Evolutionary conservation across 2,797 vertebrate genomes (phyloP), one percentile per base, ranked within the genome.

Genomic region (Phoebastria nigripes): DNA sequence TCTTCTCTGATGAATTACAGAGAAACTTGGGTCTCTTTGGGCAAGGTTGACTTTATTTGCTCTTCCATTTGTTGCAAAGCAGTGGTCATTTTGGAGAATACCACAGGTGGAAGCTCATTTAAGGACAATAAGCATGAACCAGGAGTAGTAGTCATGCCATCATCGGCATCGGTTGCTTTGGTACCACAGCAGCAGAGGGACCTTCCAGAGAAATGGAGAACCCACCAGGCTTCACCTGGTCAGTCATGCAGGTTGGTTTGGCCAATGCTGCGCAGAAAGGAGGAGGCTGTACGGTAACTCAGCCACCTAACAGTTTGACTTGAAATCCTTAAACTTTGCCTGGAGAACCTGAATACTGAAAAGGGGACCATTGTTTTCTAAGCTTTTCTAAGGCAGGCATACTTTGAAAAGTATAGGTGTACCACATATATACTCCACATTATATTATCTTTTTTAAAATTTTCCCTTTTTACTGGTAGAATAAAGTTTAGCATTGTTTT

Each of bases 191-290:
- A 42, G 21, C 25, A 56, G 31, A 69, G 3, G 12, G 15, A 66
- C 2, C 20, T 83, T 63, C 9, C 16, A 56, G 46, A 46, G 63
- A 77, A 51, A 47, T 3, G 4, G 9, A 8, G 11, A 83, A 28
- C 12, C 12, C 24, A 29, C 7, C 9, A 33, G 22, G 8, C 11
- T 78, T 74, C 10, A 9, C 5, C 18, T 37, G 37, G 37, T 37
- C 10, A 49, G 11, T 17, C 15, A 15, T 6, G 10, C 18, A 44
- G 6, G 2, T 8, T 51, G 26, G 16, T 42, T 26, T 63, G 26
- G 8, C 16, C 7, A 24, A 5, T 1, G 2, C 8, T 87, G 33
- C 1, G 0, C 11, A 22, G 47, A 33, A n/a, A 55, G 6, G 16
- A 76, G 13, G 13, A 54, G 33, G 12, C 11, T 76, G 6, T 33